These are phyloP conservation scores for Epirrita christyi DNA, from an alignment of 2,888 invertebrate species.

Conservation along the genomic window DNA sequence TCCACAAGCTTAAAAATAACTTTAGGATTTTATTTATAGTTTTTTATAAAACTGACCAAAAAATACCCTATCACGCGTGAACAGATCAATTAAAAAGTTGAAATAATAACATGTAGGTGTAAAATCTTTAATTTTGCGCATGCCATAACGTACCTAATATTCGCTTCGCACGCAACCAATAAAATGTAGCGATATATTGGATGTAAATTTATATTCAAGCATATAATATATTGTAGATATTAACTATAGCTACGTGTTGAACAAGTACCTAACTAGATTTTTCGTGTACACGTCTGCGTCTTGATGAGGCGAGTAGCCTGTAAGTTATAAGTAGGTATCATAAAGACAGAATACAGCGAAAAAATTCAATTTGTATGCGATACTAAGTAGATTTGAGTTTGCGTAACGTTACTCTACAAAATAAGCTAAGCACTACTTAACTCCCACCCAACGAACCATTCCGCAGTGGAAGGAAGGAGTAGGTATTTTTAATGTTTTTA, in stretches of 20 bases:
- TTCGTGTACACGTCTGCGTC: slow-evolving; percentile 25
- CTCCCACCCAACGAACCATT: too few relatives aligned
- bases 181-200: slow-evolving; percentile 34
- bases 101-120: slow-evolving; percentile 54
- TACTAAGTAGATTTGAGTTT: slow-evolving; percentile 21
- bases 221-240: not conserved
- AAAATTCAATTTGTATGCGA: too few relatives aligned
- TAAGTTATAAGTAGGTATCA: slow-evolving; percentile 19
- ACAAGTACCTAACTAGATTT: slow-evolving; percentile 8
- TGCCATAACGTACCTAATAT: slow-evolving; percentile 53
- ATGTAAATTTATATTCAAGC: not conserved
- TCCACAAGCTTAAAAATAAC: too few relatives aligned
- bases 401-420: slow-evolving; percentile 2
- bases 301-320: slow-evolving; percentile 26
- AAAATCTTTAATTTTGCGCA: slow-evolving; percentile 74
- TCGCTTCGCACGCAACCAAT: slow-evolving; percentile 59
- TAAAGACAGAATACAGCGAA: slow-evolving; percentile 18
- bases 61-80: slow-evolving; percentile 41
- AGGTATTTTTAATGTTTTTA: too few relatives aligned
- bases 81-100: slow-evolving; percentile 51
- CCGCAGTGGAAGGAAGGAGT: too few relatives aligned
- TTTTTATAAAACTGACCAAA: slow-evolving; percentile 2
- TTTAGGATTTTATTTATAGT: too few relatives aligned
- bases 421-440: too few relatives aligned
- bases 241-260: slow-evolving; percentile 4